A percentile compares a stretch with the other conserved stretches of the same genome.
Conservation (phyloP, 2,113 vertebrate genomes). For the Ochotona princeps region DNA sequence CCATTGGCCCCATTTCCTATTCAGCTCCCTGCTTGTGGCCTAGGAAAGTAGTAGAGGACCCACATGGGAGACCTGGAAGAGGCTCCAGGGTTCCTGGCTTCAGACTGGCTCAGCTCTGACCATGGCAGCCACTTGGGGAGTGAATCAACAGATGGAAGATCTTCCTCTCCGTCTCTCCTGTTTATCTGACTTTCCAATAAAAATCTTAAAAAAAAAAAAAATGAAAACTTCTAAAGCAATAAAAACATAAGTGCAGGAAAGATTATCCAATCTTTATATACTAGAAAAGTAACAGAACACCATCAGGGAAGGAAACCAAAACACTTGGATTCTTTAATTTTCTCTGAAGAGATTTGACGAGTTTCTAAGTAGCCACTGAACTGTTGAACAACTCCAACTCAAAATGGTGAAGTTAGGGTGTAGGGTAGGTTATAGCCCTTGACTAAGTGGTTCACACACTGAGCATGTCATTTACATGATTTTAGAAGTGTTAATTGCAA, state of each 20-base stretch:
- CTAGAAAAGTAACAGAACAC: neutral
- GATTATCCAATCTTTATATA: neutral
- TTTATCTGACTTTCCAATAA: no score
- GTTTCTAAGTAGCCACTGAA: neutral
- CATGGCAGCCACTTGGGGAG: no score
- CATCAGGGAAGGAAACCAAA: neutral
- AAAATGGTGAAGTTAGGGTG: conserved; percentile 42
- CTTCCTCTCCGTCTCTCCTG: no score
- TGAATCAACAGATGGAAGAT: no score
- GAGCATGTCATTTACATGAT: neutral
- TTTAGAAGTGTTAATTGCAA: neutral
- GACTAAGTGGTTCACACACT: neutral
- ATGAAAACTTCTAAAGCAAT: neutral
- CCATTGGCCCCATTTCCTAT: no score
- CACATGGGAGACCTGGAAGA: no score
- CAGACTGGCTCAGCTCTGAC: no score
- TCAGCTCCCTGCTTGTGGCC: no score
- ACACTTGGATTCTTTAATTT: neutral
- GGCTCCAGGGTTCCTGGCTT: no score
- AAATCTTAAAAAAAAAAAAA: neutral
- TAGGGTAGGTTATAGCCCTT: neutral
- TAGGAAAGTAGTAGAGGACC: no score
- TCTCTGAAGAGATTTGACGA: conserved; percentile 1
- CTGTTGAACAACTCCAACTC: neutral
- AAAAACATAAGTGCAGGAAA: neutral